These are phyloP conservation scores for Athripsodes cinereus DNA, from an alignment of 2,888 invertebrate species.

Conservation along the genomic window DNA sequence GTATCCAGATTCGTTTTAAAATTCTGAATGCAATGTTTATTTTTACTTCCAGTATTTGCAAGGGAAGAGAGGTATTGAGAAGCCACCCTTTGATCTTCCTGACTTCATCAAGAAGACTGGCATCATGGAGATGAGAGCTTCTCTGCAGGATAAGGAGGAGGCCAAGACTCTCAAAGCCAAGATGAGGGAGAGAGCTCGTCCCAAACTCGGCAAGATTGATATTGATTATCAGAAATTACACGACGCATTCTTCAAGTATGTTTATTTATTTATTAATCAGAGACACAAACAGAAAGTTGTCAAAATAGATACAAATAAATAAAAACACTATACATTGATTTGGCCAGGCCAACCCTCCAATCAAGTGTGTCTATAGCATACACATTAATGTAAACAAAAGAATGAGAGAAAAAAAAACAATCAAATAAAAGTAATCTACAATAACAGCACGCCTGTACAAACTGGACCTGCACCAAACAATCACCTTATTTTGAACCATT, in stretches of 20 bases:
- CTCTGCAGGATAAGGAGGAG: conserved; percentile 95
- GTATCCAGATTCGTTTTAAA: too few species aligned
- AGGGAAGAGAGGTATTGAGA: conserved; percentile 98
- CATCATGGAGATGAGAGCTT: conserved; percentile 99
- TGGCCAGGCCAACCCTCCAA: too few species aligned
- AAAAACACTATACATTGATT: background rate
- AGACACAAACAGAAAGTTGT: background rate
- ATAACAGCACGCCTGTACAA: too few species aligned
- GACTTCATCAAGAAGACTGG: conserved; percentile 99
- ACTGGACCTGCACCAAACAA: too few species aligned
- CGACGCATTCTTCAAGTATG: conserved; percentile 94
- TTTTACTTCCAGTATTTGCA: conserved; percentile 61
- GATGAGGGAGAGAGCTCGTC: conserved; percentile 93
- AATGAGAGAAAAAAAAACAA: too few species aligned
- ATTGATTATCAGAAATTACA: conserved; percentile 99
- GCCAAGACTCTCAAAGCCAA: conserved; percentile 92
- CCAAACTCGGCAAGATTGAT: conserved; percentile 98
- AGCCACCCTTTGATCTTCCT: conserved; percentile 96
- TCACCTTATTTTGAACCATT: too few species aligned
- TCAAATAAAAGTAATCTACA: too few species aligned
- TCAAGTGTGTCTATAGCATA: too few species aligned
- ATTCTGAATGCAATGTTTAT: too few species aligned
- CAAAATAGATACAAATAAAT: background rate
- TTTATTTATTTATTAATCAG: conserved; percentile 5
- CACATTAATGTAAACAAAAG: too few species aligned